Percentiles rank a stretch among this genome's conserved stretches.
Conservation (phyloP, 1,140 invertebrate genomes). For the Ceratosolen fusciceps region DNA sequence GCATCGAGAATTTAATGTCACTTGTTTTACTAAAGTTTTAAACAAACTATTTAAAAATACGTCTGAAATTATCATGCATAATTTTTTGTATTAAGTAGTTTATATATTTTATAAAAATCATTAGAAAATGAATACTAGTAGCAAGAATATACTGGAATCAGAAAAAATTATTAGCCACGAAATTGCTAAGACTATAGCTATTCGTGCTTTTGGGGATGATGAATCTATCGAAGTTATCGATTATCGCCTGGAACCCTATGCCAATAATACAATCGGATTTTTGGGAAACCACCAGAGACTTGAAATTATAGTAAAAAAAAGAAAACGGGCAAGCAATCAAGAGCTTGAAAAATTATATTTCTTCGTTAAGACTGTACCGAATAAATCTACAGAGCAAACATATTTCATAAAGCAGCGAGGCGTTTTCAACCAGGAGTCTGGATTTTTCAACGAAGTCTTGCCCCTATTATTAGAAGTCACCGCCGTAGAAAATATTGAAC, state of each 20-base stretch:
- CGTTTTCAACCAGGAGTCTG: not conserved
- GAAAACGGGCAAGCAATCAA: not conserved
- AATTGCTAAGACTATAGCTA: conserved; percentile 49
- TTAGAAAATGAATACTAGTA: not conserved
- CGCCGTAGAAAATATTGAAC: conserved; percentile 28
- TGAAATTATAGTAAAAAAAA: conserved; percentile 29
- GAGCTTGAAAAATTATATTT: conserved; percentile 31
- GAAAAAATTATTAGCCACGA: not conserved
- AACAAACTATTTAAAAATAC: not conserved
- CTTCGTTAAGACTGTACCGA: conserved; percentile 48
- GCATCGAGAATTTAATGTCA: not conserved
- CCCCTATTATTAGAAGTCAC: not conserved
- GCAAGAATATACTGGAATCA: not conserved
- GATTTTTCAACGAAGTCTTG: conserved; percentile 1
- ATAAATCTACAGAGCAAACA: not conserved
- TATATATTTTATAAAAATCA: too few relatives aligned
- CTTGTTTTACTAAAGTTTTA: not conserved
- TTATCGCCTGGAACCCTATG: conserved; percentile 55
- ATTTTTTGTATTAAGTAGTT: not conserved
- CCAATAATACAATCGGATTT: conserved; percentile 68
- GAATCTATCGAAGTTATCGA: conserved; percentile 45
- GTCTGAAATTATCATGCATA: not conserved
- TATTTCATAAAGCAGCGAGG: conserved; percentile 6
- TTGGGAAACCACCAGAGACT: conserved; percentile 69
- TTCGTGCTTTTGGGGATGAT: conserved; percentile 40